Evolutionary conservation across 1,140 invertebrate species (phyloP).

Genomic region (Apocrypta bakeri): DNA sequence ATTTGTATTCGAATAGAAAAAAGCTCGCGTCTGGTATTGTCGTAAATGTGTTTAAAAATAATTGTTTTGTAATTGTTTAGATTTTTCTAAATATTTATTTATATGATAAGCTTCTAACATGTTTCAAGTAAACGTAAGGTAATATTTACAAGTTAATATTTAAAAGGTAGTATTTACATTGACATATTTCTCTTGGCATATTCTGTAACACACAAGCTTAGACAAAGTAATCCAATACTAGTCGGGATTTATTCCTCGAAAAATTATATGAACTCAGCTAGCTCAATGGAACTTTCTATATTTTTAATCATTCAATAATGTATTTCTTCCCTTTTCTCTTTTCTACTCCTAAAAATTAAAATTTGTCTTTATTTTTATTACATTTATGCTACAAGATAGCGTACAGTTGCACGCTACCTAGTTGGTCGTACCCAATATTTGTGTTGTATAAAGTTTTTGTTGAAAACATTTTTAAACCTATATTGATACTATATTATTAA

Average conservation of each 20-base stretch:
- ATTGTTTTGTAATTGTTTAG: not conserved
- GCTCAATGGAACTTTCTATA: not conserved
- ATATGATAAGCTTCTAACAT: not conserved
- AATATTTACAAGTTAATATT: too few relatives aligned
- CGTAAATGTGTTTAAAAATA: not conserved
- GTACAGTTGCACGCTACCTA: too few relatives aligned
- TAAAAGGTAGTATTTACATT: constrained; percentile 23
- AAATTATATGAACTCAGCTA: constrained; percentile 23
- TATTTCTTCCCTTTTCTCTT: not conserved
- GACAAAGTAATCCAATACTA: constrained; percentile 37
- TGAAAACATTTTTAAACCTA: too few relatives aligned
- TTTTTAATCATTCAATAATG: too few relatives aligned
- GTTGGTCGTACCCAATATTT: too few relatives aligned
- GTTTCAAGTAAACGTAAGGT: not conserved
- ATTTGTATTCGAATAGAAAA: not conserved
- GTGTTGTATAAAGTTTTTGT: too few relatives aligned
- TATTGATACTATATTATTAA: too few relatives aligned
- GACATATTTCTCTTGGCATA: constrained; percentile 4
- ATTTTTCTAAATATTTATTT: not conserved
- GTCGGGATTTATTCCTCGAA: constrained; percentile 13
- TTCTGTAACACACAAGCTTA: constrained; percentile 49
- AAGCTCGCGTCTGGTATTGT: not conserved
- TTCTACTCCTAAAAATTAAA: constrained; percentile 37
- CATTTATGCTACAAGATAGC: too few relatives aligned
- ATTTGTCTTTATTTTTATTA: not conserved